These are phyloP conservation scores for Microchrysa polita DNA, from an alignment of 2,888 invertebrate species.

Conservation along the genomic window DNA sequence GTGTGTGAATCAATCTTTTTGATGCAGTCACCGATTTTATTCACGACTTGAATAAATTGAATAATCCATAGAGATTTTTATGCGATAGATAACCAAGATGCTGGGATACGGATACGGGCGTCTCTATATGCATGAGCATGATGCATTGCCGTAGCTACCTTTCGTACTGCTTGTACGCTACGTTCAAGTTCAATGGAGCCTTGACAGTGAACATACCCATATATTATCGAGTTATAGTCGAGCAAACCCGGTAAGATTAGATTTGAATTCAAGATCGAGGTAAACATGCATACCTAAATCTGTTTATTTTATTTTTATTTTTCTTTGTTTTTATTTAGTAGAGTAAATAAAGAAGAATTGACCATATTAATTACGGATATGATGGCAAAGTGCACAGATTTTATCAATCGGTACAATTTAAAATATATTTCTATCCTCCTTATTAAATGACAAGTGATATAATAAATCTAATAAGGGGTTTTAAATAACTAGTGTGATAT, in stretches of 20 bases:
- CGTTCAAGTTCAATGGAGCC: constrained; percentile 32
- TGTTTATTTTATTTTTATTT: not conserved
- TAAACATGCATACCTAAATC: constrained; percentile 2
- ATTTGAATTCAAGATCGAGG: constrained; percentile 27
- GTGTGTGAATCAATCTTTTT: constrained; percentile 34
- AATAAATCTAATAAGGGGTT: no score
- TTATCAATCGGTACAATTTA: no score
- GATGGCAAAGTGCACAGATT: no score
- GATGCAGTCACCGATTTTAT: constrained; percentile 18
- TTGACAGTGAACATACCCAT: constrained; percentile 34
- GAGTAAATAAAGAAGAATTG: no score
- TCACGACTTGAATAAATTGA: constrained; percentile 19
- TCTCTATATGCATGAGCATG: not conserved
- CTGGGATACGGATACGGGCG: not conserved
- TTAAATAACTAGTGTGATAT: no score
- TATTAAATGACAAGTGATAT: no score
- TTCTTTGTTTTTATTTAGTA: not conserved
- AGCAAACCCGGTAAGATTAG: constrained; percentile 16
- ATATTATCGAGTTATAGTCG: constrained; percentile 3
- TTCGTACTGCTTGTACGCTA: no score
- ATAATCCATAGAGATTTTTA: not conserved
- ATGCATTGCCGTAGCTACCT: not conserved
- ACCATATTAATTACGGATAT: no score
- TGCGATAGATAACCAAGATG: no score
- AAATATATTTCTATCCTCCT: no score